These are phyloP conservation scores for Stramonita haemastoma DNA, from an alignment of 2,888 invertebrate genomes.

Conservation along the genomic window DNA sequence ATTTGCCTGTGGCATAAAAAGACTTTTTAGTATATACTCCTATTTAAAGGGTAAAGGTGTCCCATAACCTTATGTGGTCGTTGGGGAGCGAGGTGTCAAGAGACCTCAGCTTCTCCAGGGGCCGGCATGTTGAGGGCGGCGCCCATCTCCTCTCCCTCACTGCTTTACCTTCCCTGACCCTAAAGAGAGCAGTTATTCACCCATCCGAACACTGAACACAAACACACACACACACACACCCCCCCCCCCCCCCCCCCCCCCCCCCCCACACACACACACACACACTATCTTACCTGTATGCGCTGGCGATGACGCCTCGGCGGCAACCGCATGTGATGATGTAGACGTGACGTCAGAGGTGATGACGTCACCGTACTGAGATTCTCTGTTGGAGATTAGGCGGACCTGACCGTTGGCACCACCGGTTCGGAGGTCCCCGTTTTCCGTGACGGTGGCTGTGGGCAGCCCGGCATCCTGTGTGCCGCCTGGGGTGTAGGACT, in stretches of 20 bases:
- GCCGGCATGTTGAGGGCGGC: too few relatives aligned
- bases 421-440: conserved; percentile 30
- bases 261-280: background rate
- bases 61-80: too few relatives aligned
- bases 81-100: too few relatives aligned
- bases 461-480: conserved; percentile 19
- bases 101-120: too few relatives aligned
- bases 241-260: conserved; percentile 3
- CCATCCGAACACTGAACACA: too few relatives aligned
- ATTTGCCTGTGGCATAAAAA: too few relatives aligned
- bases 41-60: too few relatives aligned
- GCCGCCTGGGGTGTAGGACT: conserved; percentile 41
- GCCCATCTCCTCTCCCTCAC: too few relatives aligned
- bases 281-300: background rate
- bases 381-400: background rate
- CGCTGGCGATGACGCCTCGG: background rate
- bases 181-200: too few relatives aligned
- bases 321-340: background rate
- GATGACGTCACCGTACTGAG: background rate
- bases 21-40: too few relatives aligned
- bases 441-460: background rate
- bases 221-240: conserved; percentile 20
- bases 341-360: conserved; percentile 18
- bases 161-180: too few relatives aligned
- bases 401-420: conserved; percentile 36